Evolutionary conservation across 2,113 vertebrate species (phyloP), one percentile per base, ranked within the genome.

Genomic region (Labeo rohita): DNA sequence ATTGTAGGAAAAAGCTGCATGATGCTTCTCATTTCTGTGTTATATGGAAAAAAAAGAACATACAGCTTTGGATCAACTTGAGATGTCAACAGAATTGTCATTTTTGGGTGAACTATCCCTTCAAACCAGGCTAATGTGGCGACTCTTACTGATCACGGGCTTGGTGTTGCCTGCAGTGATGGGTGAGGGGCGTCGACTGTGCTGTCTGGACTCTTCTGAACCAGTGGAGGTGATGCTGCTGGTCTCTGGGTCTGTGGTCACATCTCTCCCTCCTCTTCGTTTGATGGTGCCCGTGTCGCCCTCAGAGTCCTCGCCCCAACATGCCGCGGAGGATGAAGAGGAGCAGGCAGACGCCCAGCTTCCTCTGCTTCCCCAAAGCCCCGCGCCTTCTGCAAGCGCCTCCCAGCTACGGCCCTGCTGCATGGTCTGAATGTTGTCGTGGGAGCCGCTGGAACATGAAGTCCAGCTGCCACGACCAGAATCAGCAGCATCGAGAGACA

Each of bases 401-500:
- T 99, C 98, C 98, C 98, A 99, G 94, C 97, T 98, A 23, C 97
- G 95, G 77, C 98, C 97, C 93, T 99, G 98, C 92, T 97, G 98
- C 88, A 99, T 99, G 70, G 97, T 99, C 94, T 99, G 98, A 90
- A 99, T 99, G 91, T 98, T 99, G 86, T 99, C 98, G 0, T 99
- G 98, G 78, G 98, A 99, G 4, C 98, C 98, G 0, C 98, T 99
- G 0, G 98, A 99, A 87, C 98, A 99, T 6, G 98, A 99, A 0
- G 98, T 99, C 98, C 98, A 99, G 94, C 98, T 99, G 65, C 98
- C 98, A 0, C 98, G 97, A 72, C 98, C 98, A 0, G 98, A 99
- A 95, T 99, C 98, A 0, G 98, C 98, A 0, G 98, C 98, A 18
- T 98, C 98, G 0, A 99, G 95, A 0, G 98, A 99, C 2, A 97